A percentile compares a stretch with the other conserved stretches of the same genome.
Evolutionary conservation across 2,888 invertebrate species (phyloP).

Genomic region (Lasioglossum vierecki): DNA sequence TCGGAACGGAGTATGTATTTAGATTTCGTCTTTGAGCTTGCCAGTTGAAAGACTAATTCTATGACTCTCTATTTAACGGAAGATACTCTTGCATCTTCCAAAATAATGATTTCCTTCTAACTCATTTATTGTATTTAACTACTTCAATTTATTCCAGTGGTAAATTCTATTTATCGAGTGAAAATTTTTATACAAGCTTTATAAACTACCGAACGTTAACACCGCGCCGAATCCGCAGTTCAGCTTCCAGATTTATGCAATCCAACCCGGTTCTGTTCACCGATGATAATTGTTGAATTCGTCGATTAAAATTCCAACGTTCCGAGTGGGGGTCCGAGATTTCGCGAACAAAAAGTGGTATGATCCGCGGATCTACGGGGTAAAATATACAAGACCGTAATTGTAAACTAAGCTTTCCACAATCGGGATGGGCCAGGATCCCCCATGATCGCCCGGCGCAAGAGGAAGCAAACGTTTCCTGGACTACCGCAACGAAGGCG

Average conservation of each 20-base stretch:
- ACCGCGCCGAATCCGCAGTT: background rate
- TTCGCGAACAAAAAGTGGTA: background rate
- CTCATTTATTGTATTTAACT: background rate
- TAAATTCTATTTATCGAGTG: background rate
- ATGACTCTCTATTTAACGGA: too few species aligned
- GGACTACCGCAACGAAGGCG: constrained; percentile 33
- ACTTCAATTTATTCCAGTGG: background rate
- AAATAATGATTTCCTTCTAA: background rate
- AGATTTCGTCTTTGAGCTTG: constrained; percentile 20
- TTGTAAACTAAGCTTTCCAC: constrained; percentile 2
- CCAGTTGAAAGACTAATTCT: background rate
- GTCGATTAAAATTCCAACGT: background rate
- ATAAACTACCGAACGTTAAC: background rate
- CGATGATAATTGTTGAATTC: background rate
- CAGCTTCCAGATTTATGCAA: background rate
- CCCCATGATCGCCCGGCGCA: background rate
- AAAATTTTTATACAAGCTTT: background rate
- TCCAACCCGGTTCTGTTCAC: background rate
- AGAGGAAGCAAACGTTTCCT: constrained; percentile 34
- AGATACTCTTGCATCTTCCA: background rate
- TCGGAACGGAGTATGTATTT: constrained; percentile 31
- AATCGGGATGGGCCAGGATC: background rate
- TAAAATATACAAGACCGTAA: too few species aligned
- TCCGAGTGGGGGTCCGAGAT: background rate
- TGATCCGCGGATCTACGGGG: background rate